Base-by-base conservation (phyloP, 2,888 invertebrate genomes). In the Idaea straminata region DNA sequence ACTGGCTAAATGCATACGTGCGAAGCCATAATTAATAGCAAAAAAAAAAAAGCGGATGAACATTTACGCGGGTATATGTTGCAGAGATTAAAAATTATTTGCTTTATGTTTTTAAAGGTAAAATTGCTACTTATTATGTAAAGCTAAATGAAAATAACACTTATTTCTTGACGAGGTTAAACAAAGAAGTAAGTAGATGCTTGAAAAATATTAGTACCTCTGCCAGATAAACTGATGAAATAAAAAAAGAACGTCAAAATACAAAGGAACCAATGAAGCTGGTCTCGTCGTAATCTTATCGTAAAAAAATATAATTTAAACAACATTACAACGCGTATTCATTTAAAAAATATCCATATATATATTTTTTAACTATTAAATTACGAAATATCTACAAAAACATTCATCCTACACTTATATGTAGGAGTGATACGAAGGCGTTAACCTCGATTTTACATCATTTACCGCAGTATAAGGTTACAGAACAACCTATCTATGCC, bases 31-130 rank as follows among this genome's bases (percentile, higher is more conserved):
- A n/a, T n/a, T n/a, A n/a, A n/a, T n/a, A n/a, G n/a, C n/a, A n/a
- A n/a, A n/a, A n/a, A n/a, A n/a, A n/a, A n/a, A n/a, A n/a, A 75
- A 72, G 69, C 67, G 71, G 68, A 47, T 47, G 47, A 47, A 47
- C 47, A 47, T 47, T 47, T 47, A 47, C 47, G 47, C 47, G 47
- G 47, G 47, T 7, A 47, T 47, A 47, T 47, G 47, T 47, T 47
- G 47, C 47, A 47, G 47, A 47, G 47, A 47, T 47, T 47, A 13
- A 10, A 47, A 47, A 47, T 47, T 47, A 47, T 13, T 7, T 10
- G 47, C 7, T 47, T 47, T 47, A 13, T 13, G 7, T 47, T 47
- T 47, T 47, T 47, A 36, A 7, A 7, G 7, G 4, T 47, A 47
- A 47, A 7, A 47, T 47, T 7, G 47, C 10, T 13, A 47, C 47